Base-by-base conservation (phyloP, 2,113 vertebrate genomes). In the Passerina amoena region DNA sequence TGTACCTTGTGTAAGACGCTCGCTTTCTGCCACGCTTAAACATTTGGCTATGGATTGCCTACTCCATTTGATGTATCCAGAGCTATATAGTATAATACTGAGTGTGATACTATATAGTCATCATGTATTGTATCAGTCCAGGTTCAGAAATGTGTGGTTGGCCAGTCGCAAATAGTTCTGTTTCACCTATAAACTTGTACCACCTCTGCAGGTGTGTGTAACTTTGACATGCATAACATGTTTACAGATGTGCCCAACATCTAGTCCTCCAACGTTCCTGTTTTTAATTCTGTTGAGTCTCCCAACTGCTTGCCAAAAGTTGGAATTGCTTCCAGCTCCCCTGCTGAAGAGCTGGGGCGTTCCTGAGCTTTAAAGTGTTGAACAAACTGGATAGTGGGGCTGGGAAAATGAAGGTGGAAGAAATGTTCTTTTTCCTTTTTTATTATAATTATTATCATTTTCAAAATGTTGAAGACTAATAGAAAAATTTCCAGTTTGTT, bases 261-360 rank as follows among this genome's bases (percentile, higher is more conserved):
- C 97, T 97, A 97, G 97, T 98, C 91, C 97, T 97, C 97, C 18
- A 5, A 95, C 24, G 66, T 97, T 93, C 90, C 96, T 94, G 22
- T 65, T 83, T 97, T 97, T 61, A 91, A 94, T 96, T 97, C 96
- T 97, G 65, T 98, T 82, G 81, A 97, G 95, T 98, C 96, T 98
- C 97, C 97, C 97, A 97, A 97, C 96, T 97, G 98, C 97, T 98
- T 98, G 98, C 97, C 97, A 98, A 98, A 98, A 98, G 97, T 97
- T 6, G 66, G 97, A 97, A 97, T 97, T 0, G 35, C 91, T 75
- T 92, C 96, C 38, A 24, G 96, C 95, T 96, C 95, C 0, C 24
- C 95, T 90, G 95, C n/a, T 38, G 94, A 93, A 96, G 92, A 96
- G 90, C 88, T 91, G 92, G 88, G 92, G 92, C 20, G 1, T 98